These are phyloP conservation scores for Leptestheria dahalacensis DNA, from an alignment of 1,140 invertebrate species.

Conservation along the genomic window DNA sequence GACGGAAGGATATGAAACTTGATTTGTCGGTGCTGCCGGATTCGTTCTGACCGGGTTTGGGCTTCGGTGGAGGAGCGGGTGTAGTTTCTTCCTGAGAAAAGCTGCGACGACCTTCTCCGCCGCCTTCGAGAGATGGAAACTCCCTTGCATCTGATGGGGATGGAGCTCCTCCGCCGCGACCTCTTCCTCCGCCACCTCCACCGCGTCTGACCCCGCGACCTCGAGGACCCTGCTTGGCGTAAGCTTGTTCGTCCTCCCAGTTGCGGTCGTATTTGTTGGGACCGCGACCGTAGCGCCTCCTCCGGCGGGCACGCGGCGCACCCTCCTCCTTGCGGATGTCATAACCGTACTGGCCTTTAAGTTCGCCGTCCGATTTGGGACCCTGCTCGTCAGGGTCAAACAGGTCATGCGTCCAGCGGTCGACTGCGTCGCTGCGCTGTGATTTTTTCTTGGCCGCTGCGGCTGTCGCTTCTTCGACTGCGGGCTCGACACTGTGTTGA, in stretches of 20 bases:
- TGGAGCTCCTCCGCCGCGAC: constrained; percentile 12
- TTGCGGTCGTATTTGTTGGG: constrained; percentile 80
- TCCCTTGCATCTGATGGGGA: too few species aligned
- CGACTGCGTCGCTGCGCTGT: constrained; percentile 27
- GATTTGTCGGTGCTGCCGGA: not conserved
- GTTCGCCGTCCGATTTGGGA: constrained; percentile 73
- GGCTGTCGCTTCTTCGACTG: constrained; percentile 17
- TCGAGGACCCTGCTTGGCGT: constrained; percentile 33
- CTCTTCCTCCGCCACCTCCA: constrained; percentile 17
- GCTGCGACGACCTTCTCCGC: constrained; percentile 7
- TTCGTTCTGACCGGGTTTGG: not conserved
- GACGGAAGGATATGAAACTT: not conserved
- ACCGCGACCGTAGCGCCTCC: constrained; percentile 69
- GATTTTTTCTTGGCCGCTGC: constrained; percentile 28
- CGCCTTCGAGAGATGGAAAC: too few species aligned
- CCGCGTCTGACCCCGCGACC: constrained; percentile 11
- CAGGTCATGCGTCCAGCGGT: constrained; percentile 78
- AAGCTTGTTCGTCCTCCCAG: constrained; percentile 83
- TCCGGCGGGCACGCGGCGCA: constrained; percentile 65
- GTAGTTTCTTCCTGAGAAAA: constrained; percentile 9
- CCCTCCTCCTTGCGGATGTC: constrained; percentile 86
- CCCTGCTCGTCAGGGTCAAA: constrained; percentile 65
- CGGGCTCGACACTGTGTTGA: constrained; percentile 8
- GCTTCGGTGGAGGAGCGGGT: constrained; percentile 18
- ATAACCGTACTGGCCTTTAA: constrained; percentile 80